Conservation (phyloP, 2,113 vertebrate species). For the Myrmecobius fasciatus region DNA sequence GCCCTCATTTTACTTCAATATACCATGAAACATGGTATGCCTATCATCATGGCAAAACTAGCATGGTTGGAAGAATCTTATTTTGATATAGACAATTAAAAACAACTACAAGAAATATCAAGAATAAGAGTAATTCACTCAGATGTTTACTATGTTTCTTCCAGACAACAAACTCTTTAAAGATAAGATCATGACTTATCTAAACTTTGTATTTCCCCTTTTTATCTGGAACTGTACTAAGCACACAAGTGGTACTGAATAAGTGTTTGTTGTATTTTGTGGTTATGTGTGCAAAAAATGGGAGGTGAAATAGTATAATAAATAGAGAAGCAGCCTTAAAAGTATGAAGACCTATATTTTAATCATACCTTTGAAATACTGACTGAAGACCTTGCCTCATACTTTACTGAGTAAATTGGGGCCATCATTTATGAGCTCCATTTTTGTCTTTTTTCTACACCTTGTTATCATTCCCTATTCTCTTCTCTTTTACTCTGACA, state of each 20-base stretch:
- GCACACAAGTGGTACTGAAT: accelerated
- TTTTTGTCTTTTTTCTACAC: not conserved
- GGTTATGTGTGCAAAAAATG: not conserved
- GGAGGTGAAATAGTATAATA: not conserved
- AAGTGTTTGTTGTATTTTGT: not conserved
- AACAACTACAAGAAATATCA: not conserved
- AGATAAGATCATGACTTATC: not conserved
- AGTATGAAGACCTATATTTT: too few species aligned
- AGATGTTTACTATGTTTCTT: not conserved
- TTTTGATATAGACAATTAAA: not conserved
- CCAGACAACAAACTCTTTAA: not conserved
- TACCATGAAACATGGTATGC: not conserved
- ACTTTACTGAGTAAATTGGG: not conserved
- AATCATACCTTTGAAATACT: not conserved
- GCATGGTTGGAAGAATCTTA: not conserved
- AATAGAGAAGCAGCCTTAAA: not conserved
- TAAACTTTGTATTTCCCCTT: not conserved
- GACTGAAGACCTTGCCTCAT: not conserved
- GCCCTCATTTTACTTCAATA: not conserved
- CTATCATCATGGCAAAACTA: not conserved
- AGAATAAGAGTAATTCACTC: not conserved
- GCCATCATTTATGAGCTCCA: not conserved
- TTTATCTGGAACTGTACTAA: not conserved
- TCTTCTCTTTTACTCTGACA: not conserved
- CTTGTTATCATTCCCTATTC: not conserved